Percentiles rank a stretch among this genome's conserved stretches.
Evolutionary conservation across 2,113 vertebrate genomes (phyloP).

Genomic region (Malurus elegans): DNA sequence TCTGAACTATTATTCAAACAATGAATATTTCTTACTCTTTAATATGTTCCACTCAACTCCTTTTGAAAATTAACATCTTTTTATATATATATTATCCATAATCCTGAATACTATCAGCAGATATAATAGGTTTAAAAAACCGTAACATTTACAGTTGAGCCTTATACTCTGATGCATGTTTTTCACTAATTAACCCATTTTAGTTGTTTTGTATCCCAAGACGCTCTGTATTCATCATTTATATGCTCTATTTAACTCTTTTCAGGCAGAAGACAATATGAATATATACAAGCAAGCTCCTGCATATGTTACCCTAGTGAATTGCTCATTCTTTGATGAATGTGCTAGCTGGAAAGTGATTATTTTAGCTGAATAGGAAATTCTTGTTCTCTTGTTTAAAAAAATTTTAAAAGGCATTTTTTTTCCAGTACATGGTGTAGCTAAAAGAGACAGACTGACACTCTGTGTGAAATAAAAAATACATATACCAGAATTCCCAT

Average conservation of each 20-base stretch:
- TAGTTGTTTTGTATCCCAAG: slow-evolving; percentile 14
- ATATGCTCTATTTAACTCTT: slow-evolving; percentile 62
- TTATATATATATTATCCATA: background rate
- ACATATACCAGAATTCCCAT: background rate
- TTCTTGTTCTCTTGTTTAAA: slow-evolving; percentile 1
- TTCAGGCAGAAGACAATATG: slow-evolving; percentile 26
- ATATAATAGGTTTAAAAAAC: slow-evolving; percentile 15
- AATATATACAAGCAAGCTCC: slow-evolving; percentile 33
- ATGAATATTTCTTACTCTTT: background rate
- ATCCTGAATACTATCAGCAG: background rate
- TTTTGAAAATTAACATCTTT: slow-evolving; percentile 7
- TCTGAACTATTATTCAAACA: background rate
- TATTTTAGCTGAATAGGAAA: slow-evolving; percentile 25
- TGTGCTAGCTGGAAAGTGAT: slow-evolving; percentile 27
- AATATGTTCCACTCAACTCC: background rate
- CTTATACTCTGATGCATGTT: background rate
- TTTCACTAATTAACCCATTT: slow-evolving; percentile 65
- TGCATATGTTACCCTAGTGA: slow-evolving; percentile 33
- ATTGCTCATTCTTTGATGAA: slow-evolving; percentile 21
- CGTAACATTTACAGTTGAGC: background rate
- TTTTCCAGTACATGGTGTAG: background rate
- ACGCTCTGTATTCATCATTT: slow-evolving; percentile 42
- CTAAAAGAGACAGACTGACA: background rate
- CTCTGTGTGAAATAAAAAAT: background rate
- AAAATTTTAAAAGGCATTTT: background rate